Conservation (phyloP, 2,113 vertebrate genomes). For the Pogonocichla stellata region DNA sequence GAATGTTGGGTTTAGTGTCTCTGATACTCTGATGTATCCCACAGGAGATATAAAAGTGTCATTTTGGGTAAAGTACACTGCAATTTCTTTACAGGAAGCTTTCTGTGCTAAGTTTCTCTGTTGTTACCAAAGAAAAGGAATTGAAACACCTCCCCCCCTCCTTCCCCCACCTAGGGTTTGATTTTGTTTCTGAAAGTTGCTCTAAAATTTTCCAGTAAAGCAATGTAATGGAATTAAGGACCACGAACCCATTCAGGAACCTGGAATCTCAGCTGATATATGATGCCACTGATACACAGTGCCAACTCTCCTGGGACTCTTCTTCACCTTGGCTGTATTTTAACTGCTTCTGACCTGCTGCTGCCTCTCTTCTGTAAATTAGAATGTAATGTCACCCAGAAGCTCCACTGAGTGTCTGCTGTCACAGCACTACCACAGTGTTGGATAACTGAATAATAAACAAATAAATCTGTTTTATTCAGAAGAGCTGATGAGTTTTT, state of each 20-base stretch:
- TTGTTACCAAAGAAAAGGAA: background rate
- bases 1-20: background rate
- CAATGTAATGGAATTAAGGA: background rate
- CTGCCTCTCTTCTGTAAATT: background rate
- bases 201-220: background rate
- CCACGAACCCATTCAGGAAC: background rate
- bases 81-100: background rate
- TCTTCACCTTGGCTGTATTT: background rate
- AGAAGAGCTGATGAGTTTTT: background rate
- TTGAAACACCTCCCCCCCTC: background rate
- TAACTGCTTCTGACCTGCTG: background rate
- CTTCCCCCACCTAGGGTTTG: background rate
- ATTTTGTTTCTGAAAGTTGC: background rate
- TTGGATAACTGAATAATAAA: background rate
- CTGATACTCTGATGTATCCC: background rate
- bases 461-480: background rate
- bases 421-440: background rate
- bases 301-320: background rate
- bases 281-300: accelerated
- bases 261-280: background rate
- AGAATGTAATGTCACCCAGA: background rate
- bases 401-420: background rate
- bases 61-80: background rate
- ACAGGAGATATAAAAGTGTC: background rate
- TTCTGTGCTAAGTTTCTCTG: background rate